Percentiles rank a stretch among this genome's conserved stretches.
phyloP scores from a whole-genome alignment of 1,140 invertebrate genomes.

The Formica selysi region DNA sequence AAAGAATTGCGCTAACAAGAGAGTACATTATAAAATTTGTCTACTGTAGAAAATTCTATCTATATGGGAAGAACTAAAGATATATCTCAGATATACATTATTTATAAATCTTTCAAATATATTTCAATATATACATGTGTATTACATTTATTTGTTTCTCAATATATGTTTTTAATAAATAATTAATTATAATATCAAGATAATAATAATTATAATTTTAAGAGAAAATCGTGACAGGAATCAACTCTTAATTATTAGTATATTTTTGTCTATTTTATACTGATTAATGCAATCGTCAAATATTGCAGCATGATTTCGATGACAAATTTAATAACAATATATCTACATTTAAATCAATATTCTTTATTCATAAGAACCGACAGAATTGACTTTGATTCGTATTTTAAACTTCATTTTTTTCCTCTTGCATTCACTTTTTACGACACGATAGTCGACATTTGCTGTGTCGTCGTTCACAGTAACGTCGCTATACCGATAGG shows the following conservation, averaged over 20 bases:
- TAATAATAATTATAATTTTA: background rate
- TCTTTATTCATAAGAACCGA: background rate
- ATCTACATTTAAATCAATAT: background rate
- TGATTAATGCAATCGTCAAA: background rate
- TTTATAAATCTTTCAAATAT: background rate
- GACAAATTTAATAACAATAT: background rate
- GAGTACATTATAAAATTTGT: slow-evolving; percentile 43
- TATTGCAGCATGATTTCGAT: background rate
- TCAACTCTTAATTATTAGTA: background rate
- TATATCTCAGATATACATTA: background rate
- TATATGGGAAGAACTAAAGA: background rate
- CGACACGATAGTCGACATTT: slow-evolving; percentile 51
- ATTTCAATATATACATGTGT: background rate
- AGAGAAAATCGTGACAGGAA: background rate
- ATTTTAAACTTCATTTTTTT: background rate
- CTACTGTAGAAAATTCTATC: background rate
- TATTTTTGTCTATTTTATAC: background rate
- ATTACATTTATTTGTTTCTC: slow-evolving; percentile 1
- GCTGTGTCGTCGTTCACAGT: slow-evolving; percentile 50
- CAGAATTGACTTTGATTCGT: background rate
- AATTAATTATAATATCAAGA: background rate
- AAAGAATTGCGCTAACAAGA: slow-evolving; percentile 45
- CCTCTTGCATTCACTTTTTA: slow-evolving; percentile 56
- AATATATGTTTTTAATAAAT: background rate
- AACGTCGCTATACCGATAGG: slow-evolving; percentile 61